Base-by-base conservation (phyloP, 2,888 invertebrate genomes). In the Lottia gigantea region DNA sequence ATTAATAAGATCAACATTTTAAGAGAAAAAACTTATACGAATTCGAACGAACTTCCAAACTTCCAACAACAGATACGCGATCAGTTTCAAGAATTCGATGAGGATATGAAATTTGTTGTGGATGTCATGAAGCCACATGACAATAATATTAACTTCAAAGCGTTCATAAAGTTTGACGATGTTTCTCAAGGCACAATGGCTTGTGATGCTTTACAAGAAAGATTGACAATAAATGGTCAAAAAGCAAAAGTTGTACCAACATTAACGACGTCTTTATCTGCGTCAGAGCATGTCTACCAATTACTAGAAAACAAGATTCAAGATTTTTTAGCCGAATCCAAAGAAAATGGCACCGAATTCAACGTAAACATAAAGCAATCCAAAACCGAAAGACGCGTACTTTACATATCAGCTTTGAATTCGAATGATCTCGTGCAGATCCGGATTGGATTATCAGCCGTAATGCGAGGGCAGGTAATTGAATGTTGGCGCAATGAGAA, bases 121-220 rank as follows among this genome's bases (percentile, higher is more conserved):
- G 64, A 71, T 45, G n/a, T 82, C 6, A 65, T 45, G 26, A 65
- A 72, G 15, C 74, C 74, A 2, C 25, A 63, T 64, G 70, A 46
- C 45, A 76, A 49, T 15, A 72, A 76, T 12, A 74, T 71, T 14
- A 70, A 62, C 11, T 77, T 74, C 26, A n/a, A 65, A 3, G 83
- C 78, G 11, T 79, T 76, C 67, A 75, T 80, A 1, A 62, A 69
- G 0, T 81, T 81, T 63, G 67, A 66, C 15, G 72, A 82, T 55
- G 74, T 79, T 12, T 71, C 77, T 7, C 73, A 76, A 62, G 82
- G 81, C 19, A 49, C 75, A 61, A 47, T 23, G 15, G 78, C 75
- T 8, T 80, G 73, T 62, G 67, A 69, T 25, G 46, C 12, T 8
- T 49, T 78, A 1, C 47, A 47, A 16, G 64, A 47, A n/a, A 64